A percentile compares a stretch with the other conserved stretches of the same genome.
Conservation (phyloP, 2,888 invertebrate genomes). For the Melieria crassipennis region DNA sequence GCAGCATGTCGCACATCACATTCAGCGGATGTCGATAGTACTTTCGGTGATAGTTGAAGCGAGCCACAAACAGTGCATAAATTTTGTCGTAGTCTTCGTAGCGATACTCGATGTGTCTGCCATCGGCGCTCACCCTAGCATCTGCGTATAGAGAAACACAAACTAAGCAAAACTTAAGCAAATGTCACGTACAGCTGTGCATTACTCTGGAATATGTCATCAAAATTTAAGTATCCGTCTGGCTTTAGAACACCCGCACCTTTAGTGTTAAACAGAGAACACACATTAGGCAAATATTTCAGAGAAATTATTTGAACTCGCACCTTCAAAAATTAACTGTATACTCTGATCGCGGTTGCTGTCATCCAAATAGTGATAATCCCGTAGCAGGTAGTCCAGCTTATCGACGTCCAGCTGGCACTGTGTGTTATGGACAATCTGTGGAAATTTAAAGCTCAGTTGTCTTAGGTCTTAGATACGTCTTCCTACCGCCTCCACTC, state of each 20-base stretch:
- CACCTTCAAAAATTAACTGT: no score
- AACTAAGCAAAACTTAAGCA: background rate
- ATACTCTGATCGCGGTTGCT: no score
- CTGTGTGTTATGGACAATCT: constrained; percentile 70
- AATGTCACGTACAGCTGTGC: no score
- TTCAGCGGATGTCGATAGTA: constrained; percentile 68
- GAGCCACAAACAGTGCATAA: constrained; percentile 66
- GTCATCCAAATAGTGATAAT: constrained; percentile 59
- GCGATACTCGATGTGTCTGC: constrained; percentile 65
- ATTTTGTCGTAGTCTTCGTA: constrained; percentile 67
- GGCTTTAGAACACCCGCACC: no score
- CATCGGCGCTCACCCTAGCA: constrained; percentile 51
- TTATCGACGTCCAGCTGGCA: constrained; percentile 75
- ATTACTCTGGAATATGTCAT: no score
- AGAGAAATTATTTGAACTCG: no score
- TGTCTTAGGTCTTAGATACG: no score
- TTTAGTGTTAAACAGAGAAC: no score
- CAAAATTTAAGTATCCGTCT: no score
- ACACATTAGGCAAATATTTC: no score
- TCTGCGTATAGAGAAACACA: constrained; percentile 39
- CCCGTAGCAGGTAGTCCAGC: constrained; percentile 75
- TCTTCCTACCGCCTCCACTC: constrained; percentile 10
- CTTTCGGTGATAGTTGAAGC: constrained; percentile 65
- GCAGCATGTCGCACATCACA: constrained; percentile 64
- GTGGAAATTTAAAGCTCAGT: background rate